Conservation (phyloP, 2,888 invertebrate species). For the Pelosia muscerda region DNA sequence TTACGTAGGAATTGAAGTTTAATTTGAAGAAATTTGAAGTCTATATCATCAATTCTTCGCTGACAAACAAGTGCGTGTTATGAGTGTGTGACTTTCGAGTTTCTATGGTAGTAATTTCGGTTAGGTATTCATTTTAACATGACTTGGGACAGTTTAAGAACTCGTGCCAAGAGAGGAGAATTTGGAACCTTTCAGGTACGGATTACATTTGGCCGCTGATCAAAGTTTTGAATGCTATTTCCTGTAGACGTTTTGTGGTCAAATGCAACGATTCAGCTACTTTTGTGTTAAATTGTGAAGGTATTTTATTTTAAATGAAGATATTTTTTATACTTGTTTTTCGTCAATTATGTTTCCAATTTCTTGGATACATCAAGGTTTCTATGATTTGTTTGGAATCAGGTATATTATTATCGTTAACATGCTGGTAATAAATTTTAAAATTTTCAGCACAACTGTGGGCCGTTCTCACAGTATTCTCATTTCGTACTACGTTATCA, state of each 20-base stretch:
- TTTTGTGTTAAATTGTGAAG: slow-evolving; percentile 45
- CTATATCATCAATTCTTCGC: no score
- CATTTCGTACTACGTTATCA: no score
- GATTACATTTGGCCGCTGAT: slow-evolving; percentile 76
- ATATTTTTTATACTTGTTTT: background rate
- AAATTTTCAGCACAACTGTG: no score
- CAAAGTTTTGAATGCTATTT: slow-evolving; percentile 66
- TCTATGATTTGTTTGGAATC: background rate
- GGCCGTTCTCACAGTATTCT: no score
- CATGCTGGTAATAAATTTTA: no score
- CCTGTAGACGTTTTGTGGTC: slow-evolving; percentile 60
- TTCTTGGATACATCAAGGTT: no score
- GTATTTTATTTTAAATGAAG: slow-evolving; percentile 23
- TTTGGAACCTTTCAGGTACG: slow-evolving; percentile 68
- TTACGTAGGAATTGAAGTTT: no score
- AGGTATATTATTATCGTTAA: no score
- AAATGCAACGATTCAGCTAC: slow-evolving; percentile 52
- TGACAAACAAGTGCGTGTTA: background rate
- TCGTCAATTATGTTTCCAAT: background rate
- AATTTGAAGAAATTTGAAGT: no score
- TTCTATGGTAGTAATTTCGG: slow-evolving; percentile 18
- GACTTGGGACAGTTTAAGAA: slow-evolving; percentile 68
- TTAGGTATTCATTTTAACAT: slow-evolving; percentile 59
- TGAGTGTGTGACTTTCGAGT: slow-evolving; percentile 18
- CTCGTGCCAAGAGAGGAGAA: slow-evolving; percentile 77